phyloP scores from a whole-genome alignment of 2,797 vertebrate species.

The Hozukius guyotensis region DNA sequence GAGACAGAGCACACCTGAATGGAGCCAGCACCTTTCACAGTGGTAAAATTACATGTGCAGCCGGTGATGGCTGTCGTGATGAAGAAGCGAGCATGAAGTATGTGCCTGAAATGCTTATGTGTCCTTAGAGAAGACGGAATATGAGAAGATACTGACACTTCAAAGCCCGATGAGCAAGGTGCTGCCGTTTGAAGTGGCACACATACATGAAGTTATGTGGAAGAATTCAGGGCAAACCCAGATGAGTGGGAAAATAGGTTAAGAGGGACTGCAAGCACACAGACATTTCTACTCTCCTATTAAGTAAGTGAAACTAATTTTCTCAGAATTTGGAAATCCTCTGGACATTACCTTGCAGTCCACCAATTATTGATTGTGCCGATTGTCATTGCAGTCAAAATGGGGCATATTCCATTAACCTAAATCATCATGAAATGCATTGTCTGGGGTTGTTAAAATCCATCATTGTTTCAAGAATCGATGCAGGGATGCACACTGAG shows the following conservation, averaged over 20 bases:
- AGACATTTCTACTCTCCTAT: background rate
- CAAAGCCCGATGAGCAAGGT: slow-evolving; percentile 50
- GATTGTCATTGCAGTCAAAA: slow-evolving; percentile 32
- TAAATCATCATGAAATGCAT: slow-evolving; percentile 14
- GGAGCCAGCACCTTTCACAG: slow-evolving; percentile 84
- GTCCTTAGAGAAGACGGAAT: slow-evolving; percentile 51
- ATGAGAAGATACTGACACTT: slow-evolving; percentile 57
- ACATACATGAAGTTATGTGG: slow-evolving; percentile 11
- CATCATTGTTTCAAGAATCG: slow-evolving; percentile 56
- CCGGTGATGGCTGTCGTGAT: slow-evolving; percentile 58
- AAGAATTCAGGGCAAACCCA: slow-evolving; percentile 50
- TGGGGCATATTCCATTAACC: slow-evolving; percentile 14
- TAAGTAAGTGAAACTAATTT: background rate
- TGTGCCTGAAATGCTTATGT: slow-evolving; percentile 61
- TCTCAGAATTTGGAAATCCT: background rate
- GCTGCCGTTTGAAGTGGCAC: slow-evolving; percentile 32
- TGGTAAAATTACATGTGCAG: slow-evolving; percentile 83
- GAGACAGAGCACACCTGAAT: slow-evolving; percentile 89
- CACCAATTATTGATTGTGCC: slow-evolving; percentile 16
- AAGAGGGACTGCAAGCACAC: slow-evolving; percentile 34
- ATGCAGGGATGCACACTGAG: slow-evolving; percentile 33
- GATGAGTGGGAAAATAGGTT: slow-evolving; percentile 55
- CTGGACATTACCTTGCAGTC: background rate
- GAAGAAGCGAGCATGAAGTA: slow-evolving; percentile 54
- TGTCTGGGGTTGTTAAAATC: slow-evolving; percentile 46